Conservation (phyloP, 2,888 invertebrate genomes). For the Ornithoptera priamus region DNA sequence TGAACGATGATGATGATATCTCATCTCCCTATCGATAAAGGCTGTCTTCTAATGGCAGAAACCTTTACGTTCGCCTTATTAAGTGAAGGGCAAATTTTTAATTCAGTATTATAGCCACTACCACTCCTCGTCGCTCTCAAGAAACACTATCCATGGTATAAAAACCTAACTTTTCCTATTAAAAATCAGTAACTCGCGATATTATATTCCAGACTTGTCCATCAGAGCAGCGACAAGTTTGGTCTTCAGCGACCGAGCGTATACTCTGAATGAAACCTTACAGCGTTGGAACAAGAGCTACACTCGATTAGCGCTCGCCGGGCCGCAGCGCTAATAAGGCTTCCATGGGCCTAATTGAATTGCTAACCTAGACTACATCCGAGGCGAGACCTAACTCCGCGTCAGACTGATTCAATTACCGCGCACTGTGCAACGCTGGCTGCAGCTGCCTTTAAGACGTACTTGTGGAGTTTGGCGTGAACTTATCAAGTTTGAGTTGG, state of each 20-base stretch:
- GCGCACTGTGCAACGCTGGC: constrained; percentile 15
- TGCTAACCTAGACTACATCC: constrained; percentile 26
- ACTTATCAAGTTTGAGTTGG: too few species aligned
- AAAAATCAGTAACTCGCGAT: constrained; percentile 5
- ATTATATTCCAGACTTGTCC: constrained; percentile 13
- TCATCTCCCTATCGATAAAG: too few species aligned
- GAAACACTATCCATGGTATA: background rate
- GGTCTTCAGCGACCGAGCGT: background rate
- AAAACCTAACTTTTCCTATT: constrained; percentile 18
- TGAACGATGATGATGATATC: too few species aligned
- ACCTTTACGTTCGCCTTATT: too few species aligned
- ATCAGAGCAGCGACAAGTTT: constrained; percentile 7
- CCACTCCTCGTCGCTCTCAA: too few species aligned
- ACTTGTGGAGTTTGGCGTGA: background rate
- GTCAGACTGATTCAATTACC: constrained; percentile 27
- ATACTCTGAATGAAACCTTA: background rate
- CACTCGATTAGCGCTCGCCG: constrained; percentile 10
- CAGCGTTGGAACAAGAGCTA: background rate
- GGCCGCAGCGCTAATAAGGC: constrained; percentile 27
- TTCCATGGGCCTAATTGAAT: constrained; percentile 31
- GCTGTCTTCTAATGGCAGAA: too few species aligned
- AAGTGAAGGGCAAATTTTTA: too few species aligned
- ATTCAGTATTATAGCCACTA: too few species aligned
- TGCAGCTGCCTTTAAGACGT: constrained; percentile 3
- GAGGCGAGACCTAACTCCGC: constrained; percentile 19